A percentile compares a stretch with the other conserved stretches of the same genome.
Evolutionary conservation across 1,140 invertebrate genomes (phyloP).

Genomic region (Cherax quadricarinatus): DNA sequence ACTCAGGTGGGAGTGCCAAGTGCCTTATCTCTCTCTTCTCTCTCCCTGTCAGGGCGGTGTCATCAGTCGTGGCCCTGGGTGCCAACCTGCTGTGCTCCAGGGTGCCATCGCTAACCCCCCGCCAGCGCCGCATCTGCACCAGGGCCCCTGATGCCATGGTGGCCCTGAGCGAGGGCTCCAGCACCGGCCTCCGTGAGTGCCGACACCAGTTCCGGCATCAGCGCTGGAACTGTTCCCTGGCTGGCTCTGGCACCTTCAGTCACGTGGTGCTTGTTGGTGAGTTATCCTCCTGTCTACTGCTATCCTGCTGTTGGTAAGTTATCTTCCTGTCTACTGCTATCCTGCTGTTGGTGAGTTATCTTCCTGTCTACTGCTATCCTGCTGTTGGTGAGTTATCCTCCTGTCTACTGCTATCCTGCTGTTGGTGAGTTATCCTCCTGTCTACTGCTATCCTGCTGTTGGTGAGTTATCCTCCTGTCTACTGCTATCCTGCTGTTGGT

Average conservation of each 20-base stretch:
- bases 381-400: too few species aligned
- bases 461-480: too few species aligned
- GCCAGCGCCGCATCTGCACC: conserved; percentile 51
- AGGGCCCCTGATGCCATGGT: conserved; percentile 77
- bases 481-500: too few species aligned
- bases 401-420: too few species aligned
- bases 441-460: too few species aligned
- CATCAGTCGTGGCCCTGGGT: conserved; percentile 42
- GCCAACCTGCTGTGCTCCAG: conserved; percentile 50
- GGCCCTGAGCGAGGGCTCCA: conserved; percentile 76
- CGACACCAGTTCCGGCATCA: conserved; percentile 91
- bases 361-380: too few species aligned
- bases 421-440: too few species aligned
- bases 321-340: too few species aligned
- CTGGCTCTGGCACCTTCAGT: conserved; percentile 85
- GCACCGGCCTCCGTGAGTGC: conserved; percentile 83
- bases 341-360: too few species aligned
- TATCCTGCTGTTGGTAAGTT: too few species aligned
- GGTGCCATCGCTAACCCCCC: conserved; percentile 28
- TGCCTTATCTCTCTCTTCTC: neutral
- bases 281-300: conserved; percentile 71
- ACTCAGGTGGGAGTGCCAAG: too few species aligned
- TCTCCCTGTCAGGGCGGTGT: conserved; percentile 24
- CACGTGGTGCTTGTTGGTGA: conserved; percentile 89
- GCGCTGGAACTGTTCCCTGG: conserved; percentile 90